phyloP scores from a whole-genome alignment of 2,113 vertebrate species.

The Menura novaehollandiae region DNA sequence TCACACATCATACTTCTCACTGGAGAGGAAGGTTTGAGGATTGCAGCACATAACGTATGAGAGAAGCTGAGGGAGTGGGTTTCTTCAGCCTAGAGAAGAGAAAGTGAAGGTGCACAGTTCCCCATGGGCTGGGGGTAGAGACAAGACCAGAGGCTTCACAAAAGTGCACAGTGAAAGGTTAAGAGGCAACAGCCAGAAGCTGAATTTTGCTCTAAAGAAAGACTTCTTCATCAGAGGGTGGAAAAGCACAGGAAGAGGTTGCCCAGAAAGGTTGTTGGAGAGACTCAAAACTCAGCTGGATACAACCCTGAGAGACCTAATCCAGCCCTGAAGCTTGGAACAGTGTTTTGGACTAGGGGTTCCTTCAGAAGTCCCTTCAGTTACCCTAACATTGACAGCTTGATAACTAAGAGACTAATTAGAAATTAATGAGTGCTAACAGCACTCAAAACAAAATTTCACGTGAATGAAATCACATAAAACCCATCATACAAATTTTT shows the following conservation, averaged over 20 bases:
- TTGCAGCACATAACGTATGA: background rate
- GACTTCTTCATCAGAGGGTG: background rate
- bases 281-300: background rate
- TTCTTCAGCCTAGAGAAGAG: background rate
- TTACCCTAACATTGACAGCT: background rate
- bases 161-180: background rate
- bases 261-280: background rate
- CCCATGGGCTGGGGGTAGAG: accelerated
- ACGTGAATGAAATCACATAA: accelerated
- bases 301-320: background rate
- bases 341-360: background rate
- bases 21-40: background rate
- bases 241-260: background rate
- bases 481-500: background rate
- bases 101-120: background rate
- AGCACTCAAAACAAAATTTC: background rate
- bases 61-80: background rate
- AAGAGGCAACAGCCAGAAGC: background rate
- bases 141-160: background rate
- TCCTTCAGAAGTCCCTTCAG: background rate
- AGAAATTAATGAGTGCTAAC: background rate
- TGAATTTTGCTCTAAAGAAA: background rate
- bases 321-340: background rate
- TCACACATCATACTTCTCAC: background rate
- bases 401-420: background rate